Evolutionary conservation across 2,113 vertebrate species (phyloP).

Genomic region (Sciurus niger): DNA sequence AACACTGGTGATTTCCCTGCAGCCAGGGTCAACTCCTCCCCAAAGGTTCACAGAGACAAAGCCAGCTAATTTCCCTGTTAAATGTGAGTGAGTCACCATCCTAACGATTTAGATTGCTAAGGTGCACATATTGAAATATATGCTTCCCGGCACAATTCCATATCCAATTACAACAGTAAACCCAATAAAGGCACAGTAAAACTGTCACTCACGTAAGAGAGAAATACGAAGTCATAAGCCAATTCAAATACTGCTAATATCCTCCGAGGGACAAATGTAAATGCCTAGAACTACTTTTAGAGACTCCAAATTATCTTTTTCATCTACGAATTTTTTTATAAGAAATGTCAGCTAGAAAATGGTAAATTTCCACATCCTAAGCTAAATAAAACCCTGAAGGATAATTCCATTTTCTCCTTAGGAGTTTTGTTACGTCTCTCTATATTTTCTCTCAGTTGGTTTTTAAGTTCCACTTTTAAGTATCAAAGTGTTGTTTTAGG

Average conservation of each 20-base stretch:
- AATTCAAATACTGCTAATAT: conserved; percentile 55
- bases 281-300: background rate
- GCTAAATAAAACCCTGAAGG: conserved; percentile 71
- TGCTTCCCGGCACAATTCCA: conserved; percentile 79
- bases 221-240: conserved; percentile 59
- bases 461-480: conserved; percentile 81
- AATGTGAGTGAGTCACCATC: conserved; percentile 73
- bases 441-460: conserved; percentile 75
- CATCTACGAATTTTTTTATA: conserved; percentile 20
- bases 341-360: conserved; percentile 50
- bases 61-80: conserved; percentile 75
- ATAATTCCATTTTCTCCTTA: conserved; percentile 80
- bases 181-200: conserved; percentile 76
- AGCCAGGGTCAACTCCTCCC: conserved; percentile 58
- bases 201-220: conserved; percentile 62
- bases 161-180: conserved; percentile 80
- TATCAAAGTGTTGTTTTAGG: conserved; percentile 82
- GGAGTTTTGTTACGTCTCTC: conserved; percentile 84
- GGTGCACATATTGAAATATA: conserved; percentile 71
- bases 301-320: background rate
- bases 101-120: conserved; percentile 72
- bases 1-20: background rate
- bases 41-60: conserved; percentile 69
- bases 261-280: conserved; percentile 23
- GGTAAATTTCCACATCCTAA: conserved; percentile 77